These are phyloP conservation scores for Synanthedon vespiformis DNA, from an alignment of 2,888 invertebrate genomes.

Conservation along the genomic window DNA sequence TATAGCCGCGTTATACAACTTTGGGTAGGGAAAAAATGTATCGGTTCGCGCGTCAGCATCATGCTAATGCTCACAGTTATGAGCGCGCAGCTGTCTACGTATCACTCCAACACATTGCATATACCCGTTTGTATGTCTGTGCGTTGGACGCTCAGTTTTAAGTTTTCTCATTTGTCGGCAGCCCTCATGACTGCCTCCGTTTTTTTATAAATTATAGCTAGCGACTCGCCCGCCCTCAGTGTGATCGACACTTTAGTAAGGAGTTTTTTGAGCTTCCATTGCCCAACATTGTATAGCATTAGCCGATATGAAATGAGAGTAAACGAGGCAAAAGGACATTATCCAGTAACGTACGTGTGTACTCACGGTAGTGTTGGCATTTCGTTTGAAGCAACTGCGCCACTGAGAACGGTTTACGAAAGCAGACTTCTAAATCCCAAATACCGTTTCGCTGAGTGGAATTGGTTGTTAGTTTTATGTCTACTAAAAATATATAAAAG, in stretches of 20 bases:
- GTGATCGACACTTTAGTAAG: background rate
- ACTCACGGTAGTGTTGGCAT: conserved; percentile 4
- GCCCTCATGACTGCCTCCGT: too few species aligned
- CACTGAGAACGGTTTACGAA: background rate
- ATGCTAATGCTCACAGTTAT: too few species aligned
- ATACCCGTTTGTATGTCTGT: too few species aligned
- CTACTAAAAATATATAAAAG: background rate
- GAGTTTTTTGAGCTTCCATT: background rate
- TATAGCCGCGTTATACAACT: too few species aligned
- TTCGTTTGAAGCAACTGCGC: conserved; percentile 1
- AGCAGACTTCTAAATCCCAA: background rate
- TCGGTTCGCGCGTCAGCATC: too few species aligned
- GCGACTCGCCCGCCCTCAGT: too few species aligned
- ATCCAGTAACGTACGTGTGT: conserved; percentile 4
- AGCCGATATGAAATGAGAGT: conserved; percentile 6
- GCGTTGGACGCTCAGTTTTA: too few species aligned
- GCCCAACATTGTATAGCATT: conserved; percentile 2
- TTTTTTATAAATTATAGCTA: too few species aligned
- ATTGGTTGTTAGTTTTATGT: background rate
- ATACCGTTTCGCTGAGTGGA: background rate
- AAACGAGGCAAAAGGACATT: conserved; percentile 4
- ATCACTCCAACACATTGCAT: too few species aligned
- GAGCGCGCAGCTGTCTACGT: too few species aligned
- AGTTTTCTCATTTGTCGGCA: too few species aligned
- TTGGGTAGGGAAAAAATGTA: too few species aligned